Conservation (phyloP, 1,140 invertebrate species). For the Helicoverpa armigera region DNA sequence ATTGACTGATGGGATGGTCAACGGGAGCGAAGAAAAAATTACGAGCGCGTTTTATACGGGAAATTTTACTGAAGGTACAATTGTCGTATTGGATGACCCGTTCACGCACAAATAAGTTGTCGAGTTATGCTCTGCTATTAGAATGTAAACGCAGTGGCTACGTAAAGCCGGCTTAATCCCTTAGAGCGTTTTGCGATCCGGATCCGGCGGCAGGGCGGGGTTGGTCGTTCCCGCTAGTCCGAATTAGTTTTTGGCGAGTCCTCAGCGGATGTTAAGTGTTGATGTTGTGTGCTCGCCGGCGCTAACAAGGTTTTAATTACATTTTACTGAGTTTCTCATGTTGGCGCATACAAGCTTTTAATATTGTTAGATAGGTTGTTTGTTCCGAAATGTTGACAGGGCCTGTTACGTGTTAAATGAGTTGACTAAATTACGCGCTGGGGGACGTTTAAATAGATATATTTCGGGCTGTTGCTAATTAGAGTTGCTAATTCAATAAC, state of each 20-base stretch:
- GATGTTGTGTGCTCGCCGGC: constrained; percentile 65
- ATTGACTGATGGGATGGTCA: constrained; percentile 36
- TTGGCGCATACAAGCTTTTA: constrained; percentile 54
- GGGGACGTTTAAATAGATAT: constrained; percentile 24
- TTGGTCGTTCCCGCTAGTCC: constrained; percentile 45
- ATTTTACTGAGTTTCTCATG: constrained; percentile 61
- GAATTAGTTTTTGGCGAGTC: constrained; percentile 66
- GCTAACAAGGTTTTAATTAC: constrained; percentile 80
- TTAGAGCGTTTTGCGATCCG: constrained; percentile 56
- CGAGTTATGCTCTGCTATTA: constrained; percentile 42
- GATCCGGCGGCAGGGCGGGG: constrained; percentile 26
- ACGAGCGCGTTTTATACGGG: background rate
- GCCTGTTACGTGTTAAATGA: constrained; percentile 47
- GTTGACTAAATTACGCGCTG: constrained; percentile 40
- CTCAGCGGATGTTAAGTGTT: constrained; percentile 66
- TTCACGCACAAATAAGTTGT: constrained; percentile 44
- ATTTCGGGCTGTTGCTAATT: constrained; percentile 31
- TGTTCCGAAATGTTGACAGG: constrained; percentile 58
- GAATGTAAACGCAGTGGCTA: constrained; percentile 54
- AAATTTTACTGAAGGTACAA: background rate
- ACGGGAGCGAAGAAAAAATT: background rate
- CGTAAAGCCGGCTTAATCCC: constrained; percentile 59
- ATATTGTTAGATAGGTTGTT: constrained; percentile 53
- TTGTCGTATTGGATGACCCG: background rate
- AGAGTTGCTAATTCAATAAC: constrained; percentile 35